phyloP scores from a whole-genome alignment of 2,113 vertebrate genomes.

The Suncus etruscus region DNA sequence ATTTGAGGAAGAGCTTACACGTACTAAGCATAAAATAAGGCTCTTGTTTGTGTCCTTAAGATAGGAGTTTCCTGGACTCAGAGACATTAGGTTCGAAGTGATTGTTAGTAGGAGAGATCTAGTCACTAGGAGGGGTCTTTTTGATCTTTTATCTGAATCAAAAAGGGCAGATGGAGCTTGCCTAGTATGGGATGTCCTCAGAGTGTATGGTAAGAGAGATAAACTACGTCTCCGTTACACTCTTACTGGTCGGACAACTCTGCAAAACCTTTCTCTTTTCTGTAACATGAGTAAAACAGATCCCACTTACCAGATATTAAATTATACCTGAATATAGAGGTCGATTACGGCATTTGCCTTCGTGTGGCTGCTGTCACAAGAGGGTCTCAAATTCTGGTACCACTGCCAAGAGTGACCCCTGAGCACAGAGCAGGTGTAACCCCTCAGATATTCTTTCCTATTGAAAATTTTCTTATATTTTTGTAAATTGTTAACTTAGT shows the following conservation, averaged over 20 bases:
- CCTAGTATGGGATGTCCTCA: neutral
- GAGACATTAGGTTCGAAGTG: fast-evolving
- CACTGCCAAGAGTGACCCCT: too few relatives aligned
- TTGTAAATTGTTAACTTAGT: neutral
- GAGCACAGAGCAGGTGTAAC: too few relatives aligned
- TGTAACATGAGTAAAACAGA: fast-evolving
- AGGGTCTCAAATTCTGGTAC: too few relatives aligned
- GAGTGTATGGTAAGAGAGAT: neutral
- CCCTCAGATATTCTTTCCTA: neutral
- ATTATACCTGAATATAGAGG: neutral
- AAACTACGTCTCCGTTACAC: fast-evolving
- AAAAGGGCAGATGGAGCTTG: neutral
- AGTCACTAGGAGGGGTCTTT: too few relatives aligned
- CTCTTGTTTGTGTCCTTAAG: neutral
- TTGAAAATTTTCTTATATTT: neutral
- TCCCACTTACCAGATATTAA: neutral
- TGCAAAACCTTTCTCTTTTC: neutral
- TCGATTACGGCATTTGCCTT: too few relatives aligned
- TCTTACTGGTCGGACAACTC: neutral
- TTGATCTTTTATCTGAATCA: neutral
- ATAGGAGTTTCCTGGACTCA: neutral
- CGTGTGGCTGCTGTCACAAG: too few relatives aligned
- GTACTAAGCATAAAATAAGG: neutral
- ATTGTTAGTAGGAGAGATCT: neutral
- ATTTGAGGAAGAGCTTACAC: conserved; percentile 21